Evolutionary conservation across 1,140 invertebrate genomes (phyloP), one percentile per base, ranked within the genome.

Genomic region (Dinothrombium tinctorium): DNA sequence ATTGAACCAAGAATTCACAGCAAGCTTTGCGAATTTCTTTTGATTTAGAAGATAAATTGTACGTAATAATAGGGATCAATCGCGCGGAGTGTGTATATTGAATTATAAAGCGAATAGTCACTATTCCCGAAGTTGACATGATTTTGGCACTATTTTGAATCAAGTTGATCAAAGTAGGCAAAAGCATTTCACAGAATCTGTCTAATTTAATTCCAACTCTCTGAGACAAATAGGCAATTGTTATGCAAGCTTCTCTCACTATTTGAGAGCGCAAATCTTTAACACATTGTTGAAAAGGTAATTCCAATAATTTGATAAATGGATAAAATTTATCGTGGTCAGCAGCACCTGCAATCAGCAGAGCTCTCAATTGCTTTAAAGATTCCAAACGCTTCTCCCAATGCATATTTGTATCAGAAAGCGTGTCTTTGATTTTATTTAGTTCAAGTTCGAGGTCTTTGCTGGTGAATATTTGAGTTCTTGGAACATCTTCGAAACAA

Each of bases 141-240:
- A 95, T 73, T 69, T 95, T 95, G 48, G 84, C 87, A 53, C 80
- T 83, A 61, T 95, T 96, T 53, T 81, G 82, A 57, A 94, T 83
- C 33, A 95, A 67, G 55, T 77, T 78, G 50, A 95, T 81, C 19
- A 95, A 59, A 44, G 72, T 69, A 37, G 74, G 73, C 28, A 95
- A 56, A 33, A 92, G 65, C 42, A 69, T 65, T 55, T 87, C 74
- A 17, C 75, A 74, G 59, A 86, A 78, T 56, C 72, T 71, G 46
- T 90, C 84, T 50, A 87, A 90, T 20, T 40, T 43, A 9, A 32
- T 41, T 31, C 40, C 39, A 9, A 37, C 11, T 33, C 42, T 37
- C 20, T 33, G 12, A 15, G 35, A 48, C 37, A 40, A 25, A 44
- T 26, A 45, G 8, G 86, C 83, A 44, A 95, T 71, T 2, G 86